Evolutionary conservation across 2,888 invertebrate species (phyloP), one percentile per base, ranked within the genome.

Genomic region (Drosophila hamatofila): DNA sequence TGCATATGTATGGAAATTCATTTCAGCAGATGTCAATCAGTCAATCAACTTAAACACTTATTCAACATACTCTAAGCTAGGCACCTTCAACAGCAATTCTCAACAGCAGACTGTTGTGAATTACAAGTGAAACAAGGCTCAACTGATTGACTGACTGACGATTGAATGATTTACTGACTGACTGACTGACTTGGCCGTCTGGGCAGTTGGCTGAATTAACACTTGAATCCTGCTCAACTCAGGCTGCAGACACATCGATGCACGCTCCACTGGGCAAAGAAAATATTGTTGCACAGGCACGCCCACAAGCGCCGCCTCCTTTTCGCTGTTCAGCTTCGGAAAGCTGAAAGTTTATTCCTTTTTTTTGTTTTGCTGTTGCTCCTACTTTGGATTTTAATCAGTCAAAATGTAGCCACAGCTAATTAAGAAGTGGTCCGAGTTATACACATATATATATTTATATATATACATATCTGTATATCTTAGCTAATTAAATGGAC

Each of bases 241-340:
- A 25, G 46, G 39, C 16, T 21, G 37, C 41, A 63, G 86, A 86
- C 88, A 83, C 83, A 84, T 80, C 70, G 74, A 80, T 66, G 73
- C 68, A 63, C 72, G 83, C 84, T 77, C 69, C 66, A 81, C 68
- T 88, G 81, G 27, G 75, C 86, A 88, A 88, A 83, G 88, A 76
- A 88, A 84, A 84, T 85, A 85, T 83, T 88, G 68, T 81, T 82
- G 75, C 52, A 30, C 42, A 42, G 56, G 14, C 39, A 59, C 59
- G 44, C 30, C 44, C 11, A n/a, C 48, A 8, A 5, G 18, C 9
- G n/a, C 11, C 16, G 5, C 9, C 23, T 6, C 21, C 11, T 3
- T 1, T 6, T 16, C n/a, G 14, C 23, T n/a, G n/a, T 14, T 12
- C 35, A 3, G 14, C 16, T 21, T 11, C 25, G 12, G 3, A 80